Evolutionary conservation across 1,140 invertebrate genomes (phyloP).

Genomic region (Sycophaga agraensis): DNA sequence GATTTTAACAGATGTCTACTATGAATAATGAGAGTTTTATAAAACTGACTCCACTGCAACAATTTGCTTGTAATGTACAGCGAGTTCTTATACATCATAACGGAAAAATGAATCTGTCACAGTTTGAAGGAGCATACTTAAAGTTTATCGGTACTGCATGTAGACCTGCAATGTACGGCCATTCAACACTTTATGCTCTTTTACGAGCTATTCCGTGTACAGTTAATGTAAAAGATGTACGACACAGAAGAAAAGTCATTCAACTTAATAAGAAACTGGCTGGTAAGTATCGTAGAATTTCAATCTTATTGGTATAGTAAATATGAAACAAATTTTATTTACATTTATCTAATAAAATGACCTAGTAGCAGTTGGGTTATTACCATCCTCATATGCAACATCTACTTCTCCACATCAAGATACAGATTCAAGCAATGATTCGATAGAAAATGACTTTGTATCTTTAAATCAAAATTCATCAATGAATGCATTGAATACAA

Average conservation of each 20-base stretch:
- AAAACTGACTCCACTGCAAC: constrained; percentile 60
- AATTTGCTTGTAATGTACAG: constrained; percentile 63
- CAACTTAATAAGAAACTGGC: constrained; percentile 54
- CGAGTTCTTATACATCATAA: constrained; percentile 59
- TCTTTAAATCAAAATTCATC: constrained; percentile 35
- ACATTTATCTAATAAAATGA: not conserved
- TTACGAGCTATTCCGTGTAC: constrained; percentile 64
- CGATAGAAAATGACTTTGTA: constrained; percentile 43
- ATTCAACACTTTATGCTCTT: constrained; percentile 54
- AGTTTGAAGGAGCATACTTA: constrained; percentile 62
- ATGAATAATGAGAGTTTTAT: constrained; percentile 52
- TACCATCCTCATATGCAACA: constrained; percentile 37
- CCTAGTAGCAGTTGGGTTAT: constrained; percentile 43
- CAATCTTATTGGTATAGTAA: no score
- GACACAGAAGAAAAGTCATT: constrained; percentile 48
- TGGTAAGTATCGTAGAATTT: constrained; percentile 36
- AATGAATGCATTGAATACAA: constrained; percentile 27
- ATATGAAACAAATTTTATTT: not conserved
- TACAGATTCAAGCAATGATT: constrained; percentile 52
- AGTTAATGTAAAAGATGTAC: constrained; percentile 53
- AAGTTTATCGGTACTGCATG: constrained; percentile 60
- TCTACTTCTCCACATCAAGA: constrained; percentile 40
- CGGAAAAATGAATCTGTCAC: constrained; percentile 58
- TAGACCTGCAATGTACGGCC: constrained; percentile 62
- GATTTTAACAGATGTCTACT: constrained; percentile 40